Evolutionary conservation across 2,888 invertebrate species (phyloP).

Genomic region (Thera obeliscata): DNA sequence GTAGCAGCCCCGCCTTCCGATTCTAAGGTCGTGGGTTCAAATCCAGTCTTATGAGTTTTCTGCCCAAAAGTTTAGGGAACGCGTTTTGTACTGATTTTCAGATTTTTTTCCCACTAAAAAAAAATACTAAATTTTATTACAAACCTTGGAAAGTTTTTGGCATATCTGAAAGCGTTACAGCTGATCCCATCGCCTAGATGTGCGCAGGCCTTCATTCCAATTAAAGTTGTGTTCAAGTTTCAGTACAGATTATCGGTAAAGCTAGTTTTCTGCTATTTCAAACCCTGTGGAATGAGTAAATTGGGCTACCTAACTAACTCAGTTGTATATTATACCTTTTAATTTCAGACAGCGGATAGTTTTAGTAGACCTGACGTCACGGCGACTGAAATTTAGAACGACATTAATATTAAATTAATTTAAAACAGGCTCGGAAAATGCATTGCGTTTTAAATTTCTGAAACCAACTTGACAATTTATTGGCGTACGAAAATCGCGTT

Average conservation of each 20-base stretch:
- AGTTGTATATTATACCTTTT: neutral
- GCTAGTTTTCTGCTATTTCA: neutral
- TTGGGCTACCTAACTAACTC: neutral
- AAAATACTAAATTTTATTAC: no score
- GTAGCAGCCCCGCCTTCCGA: no score
- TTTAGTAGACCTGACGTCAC: neutral
- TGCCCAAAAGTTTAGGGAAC: no score
- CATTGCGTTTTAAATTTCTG: neutral
- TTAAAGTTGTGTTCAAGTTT: neutral
- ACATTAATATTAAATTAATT: neutral
- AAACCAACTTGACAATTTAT: neutral
- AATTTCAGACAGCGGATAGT: no score
- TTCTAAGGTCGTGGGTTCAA: no score
- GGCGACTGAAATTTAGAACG: neutral
- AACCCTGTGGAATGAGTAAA: neutral
- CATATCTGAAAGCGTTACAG: no score
- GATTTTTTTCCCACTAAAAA: no score
- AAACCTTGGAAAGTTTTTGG: no score
- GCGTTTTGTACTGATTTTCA: no score
- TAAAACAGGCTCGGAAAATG: neutral
- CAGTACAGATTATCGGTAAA: neutral
- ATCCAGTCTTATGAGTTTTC: no score
- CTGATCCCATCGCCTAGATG: no score
- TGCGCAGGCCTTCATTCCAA: neutral
- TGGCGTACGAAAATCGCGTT: neutral